A percentile compares a stretch with the other conserved stretches of the same genome.
Evolutionary conservation across 92 coral and sea anemone genomes (phyloP).

Genomic region (Phenganax subtilis): DNA sequence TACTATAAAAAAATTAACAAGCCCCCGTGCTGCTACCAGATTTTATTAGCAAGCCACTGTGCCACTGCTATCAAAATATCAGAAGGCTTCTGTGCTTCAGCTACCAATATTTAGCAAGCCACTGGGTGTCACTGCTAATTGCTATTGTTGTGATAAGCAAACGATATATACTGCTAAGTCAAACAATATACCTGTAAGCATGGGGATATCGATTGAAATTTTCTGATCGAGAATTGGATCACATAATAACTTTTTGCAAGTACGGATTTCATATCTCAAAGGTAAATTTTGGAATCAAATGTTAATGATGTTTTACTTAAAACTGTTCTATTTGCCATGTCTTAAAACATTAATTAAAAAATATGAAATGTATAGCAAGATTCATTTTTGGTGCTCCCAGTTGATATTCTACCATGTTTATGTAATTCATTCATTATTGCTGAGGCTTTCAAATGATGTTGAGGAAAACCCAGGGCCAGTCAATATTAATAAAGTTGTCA

Average conservation of each 20-base stretch:
- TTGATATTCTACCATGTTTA: conserved; percentile 22
- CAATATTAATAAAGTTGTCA: conserved; percentile 10
- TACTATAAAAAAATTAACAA: too few relatives aligned
- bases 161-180: too few relatives aligned
- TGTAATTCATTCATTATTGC: neutral
- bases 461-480: conserved; percentile 31
- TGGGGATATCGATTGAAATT: neutral
- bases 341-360: conserved; percentile 2
- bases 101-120: too few relatives aligned
- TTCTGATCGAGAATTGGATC: conserved; percentile 22
- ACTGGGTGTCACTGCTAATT: too few relatives aligned
- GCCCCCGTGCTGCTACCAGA: too few relatives aligned
- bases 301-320: conserved; percentile 19
- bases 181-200: neutral
- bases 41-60: too few relatives aligned
- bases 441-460: conserved; percentile 31
- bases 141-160: too few relatives aligned
- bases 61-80: too few relatives aligned
- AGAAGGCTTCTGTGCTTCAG: too few relatives aligned
- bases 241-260: neutral
- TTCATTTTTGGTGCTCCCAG: neutral
- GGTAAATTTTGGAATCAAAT: conserved; percentile 27
- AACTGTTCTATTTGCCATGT: conserved; percentile 8
- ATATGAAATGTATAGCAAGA: neutral
- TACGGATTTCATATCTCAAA: neutral